phyloP scores from a whole-genome alignment of 2,888 invertebrate genomes.

The Scaptomyza caliginosa region DNA sequence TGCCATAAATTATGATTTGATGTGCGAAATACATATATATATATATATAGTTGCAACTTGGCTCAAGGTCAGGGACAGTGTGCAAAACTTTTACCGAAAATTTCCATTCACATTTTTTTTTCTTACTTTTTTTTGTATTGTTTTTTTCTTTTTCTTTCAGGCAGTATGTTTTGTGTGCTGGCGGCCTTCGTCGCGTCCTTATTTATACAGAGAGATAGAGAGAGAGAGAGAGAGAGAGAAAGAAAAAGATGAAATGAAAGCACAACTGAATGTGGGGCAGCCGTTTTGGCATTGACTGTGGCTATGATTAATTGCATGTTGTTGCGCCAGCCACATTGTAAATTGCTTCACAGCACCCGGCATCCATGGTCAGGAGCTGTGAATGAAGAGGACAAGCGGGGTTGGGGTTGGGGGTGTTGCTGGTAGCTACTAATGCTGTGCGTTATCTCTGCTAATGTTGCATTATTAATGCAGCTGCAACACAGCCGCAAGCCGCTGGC shows the following conservation, averaged over 20 bases:
- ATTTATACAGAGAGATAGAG: conserved; percentile 14
- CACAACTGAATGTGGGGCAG: conserved; percentile 44
- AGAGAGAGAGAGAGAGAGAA: background rate
- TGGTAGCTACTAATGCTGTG: conserved; percentile 7
- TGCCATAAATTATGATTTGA: conserved; percentile 75
- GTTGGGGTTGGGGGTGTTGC: background rate
- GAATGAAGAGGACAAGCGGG: conserved; percentile 18
- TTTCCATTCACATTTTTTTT: conserved; percentile 5
- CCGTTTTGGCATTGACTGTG: conserved; percentile 39
- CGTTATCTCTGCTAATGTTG: conserved; percentile 54
- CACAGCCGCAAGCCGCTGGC: conserved; percentile 19
- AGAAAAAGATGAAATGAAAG: background rate
- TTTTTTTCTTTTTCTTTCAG: background rate
- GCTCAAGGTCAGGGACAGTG: conserved; percentile 34
- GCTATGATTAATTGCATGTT: conserved; percentile 70
- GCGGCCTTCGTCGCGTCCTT: conserved; percentile 49
- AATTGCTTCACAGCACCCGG: conserved; percentile 63
- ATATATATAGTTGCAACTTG: conserved; percentile 39
- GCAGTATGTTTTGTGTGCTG: conserved; percentile 9
- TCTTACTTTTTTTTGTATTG: background rate
- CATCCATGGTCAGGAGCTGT: conserved; percentile 38
- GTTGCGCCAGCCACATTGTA: conserved; percentile 64
- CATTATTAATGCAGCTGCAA: conserved; percentile 72
- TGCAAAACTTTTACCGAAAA: conserved; percentile 10
- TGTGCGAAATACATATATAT: conserved; percentile 54